Evolutionary conservation across 2,888 invertebrate species (phyloP).

Genomic region (Cheiracanthium punctorium): DNA sequence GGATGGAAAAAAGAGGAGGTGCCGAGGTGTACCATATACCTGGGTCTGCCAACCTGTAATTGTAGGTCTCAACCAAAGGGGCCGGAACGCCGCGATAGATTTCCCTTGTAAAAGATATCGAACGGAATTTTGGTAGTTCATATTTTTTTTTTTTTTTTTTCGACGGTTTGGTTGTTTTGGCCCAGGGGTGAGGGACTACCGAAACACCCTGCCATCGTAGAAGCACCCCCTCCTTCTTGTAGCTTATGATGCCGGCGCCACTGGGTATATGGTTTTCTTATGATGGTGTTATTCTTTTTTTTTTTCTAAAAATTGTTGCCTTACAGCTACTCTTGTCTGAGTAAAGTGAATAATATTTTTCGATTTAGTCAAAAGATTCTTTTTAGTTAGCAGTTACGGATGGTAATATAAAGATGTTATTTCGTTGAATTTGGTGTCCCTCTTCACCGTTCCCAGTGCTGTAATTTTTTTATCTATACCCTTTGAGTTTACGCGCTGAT

Average conservation of each 20-base stretch:
- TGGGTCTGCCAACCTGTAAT: conserved; percentile 50
- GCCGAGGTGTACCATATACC: conserved; percentile 64
- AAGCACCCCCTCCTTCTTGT: conserved; percentile 19
- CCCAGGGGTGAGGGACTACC: neutral
- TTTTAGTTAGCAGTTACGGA: no score
- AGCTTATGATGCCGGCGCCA: neutral
- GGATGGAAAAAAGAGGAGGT: conserved; percentile 51
- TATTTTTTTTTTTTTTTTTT: conserved; percentile 31
- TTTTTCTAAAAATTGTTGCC: no score
- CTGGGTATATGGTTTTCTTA: neutral
- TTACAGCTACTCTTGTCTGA: no score
- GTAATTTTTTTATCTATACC: no score
- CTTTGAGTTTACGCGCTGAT: no score
- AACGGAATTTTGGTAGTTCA: conserved; percentile 52
- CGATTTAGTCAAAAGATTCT: no score
- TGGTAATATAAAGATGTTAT: no score
- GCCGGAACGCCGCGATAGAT: conserved; percentile 39
- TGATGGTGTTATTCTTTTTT: no score
- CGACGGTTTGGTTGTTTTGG: conserved; percentile 19
- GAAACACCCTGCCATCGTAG: conserved; percentile 30
- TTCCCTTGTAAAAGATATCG: conserved; percentile 21
- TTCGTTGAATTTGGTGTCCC: no score
- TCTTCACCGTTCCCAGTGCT: no score
- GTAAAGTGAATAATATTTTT: no score
- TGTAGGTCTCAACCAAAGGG: conserved; percentile 62